Base-by-base conservation (phyloP, 2,113 vertebrate genomes). In the Ariopsis seemanni region DNA sequence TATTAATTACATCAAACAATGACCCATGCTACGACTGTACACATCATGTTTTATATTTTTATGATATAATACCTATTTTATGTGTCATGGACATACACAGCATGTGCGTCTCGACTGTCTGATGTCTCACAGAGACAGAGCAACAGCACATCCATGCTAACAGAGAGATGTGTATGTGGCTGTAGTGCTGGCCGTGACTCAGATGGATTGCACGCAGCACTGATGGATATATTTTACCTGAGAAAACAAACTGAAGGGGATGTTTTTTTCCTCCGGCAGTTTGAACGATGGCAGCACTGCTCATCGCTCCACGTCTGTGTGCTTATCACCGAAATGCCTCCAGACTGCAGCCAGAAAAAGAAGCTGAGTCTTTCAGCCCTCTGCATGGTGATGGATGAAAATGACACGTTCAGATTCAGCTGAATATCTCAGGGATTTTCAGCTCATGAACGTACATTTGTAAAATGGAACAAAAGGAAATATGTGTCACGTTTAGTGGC, bases 151-250 rank as follows among this genome's bases (percentile, higher is more conserved):
- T 50, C 18, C 15, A 25, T 75, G 42, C 17, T 50, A n/a, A 53
- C 52, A 80, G 27, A 27, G 27, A 27, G 52, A 79, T 52, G 6
- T 34, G 20, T 14, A 77, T 10, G 14, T 58, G n/a, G 53, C 77
- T 30, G 52, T n/a, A 30, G 27, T 58, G 53, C 53, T 80, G 77
- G 53, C 57, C 12, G 14, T 30, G 52, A 80, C 77, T 80, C n/a
- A 1, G 53, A 57, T 10, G 7, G n/a, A 57, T 78, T 27, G 25
- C 50, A 78, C 75, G 3, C 53, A 80, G 15, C 52, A 20, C 53
- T 80, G 52, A 80, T n/a, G 22, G 50, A 78, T 78, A 7, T 80
- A 30, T 80, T 30, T 17, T 57, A 58, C 53, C 53, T 80, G 77
- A 80, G 5, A 80, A 80, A 80, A 80, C 53, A 79, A 79, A 57